Conservation (phyloP, 2,113 vertebrate genomes). For the Xenopus laevis region DNA sequence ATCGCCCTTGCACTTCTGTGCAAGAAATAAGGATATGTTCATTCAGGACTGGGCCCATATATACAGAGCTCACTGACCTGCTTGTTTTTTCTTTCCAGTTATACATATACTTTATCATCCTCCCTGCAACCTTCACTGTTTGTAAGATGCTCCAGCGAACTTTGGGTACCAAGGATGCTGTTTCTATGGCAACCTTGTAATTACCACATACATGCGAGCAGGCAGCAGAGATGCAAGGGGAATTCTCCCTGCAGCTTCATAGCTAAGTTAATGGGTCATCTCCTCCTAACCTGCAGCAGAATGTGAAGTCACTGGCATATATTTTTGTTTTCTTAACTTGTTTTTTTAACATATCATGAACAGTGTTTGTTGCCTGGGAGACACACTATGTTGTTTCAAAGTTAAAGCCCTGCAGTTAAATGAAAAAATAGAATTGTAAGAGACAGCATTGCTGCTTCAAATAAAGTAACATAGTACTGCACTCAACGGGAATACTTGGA, state of each 20-base stretch:
- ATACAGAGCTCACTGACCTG: neutral
- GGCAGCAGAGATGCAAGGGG: neutral
- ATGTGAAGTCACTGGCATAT: neutral
- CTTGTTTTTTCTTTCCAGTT: no score
- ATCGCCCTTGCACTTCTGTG: no score
- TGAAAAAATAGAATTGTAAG: no score
- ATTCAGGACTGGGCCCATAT: neutral
- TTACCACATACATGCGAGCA: constrained; percentile 13
- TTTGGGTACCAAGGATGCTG: constrained; percentile 8
- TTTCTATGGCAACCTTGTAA: constrained; percentile 32
- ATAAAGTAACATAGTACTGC: no score
- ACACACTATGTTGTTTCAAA: no score
- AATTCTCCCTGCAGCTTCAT: constrained; percentile 4
- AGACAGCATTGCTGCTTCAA: no score
- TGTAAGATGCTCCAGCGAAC: constrained; percentile 5
- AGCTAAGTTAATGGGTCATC: constrained; percentile 15
- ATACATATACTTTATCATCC: neutral
- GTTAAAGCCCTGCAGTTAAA: no score
- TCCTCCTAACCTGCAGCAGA: neutral
- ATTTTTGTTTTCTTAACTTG: neutral
- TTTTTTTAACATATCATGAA: neutral
- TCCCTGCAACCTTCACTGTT: neutral
- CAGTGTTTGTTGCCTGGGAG: no score
- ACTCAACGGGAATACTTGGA: no score
- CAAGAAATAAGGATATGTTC: no score